Evolutionary conservation across 1,140 invertebrate species (phyloP).

Genomic region (Druon quercuslanigerum): DNA sequence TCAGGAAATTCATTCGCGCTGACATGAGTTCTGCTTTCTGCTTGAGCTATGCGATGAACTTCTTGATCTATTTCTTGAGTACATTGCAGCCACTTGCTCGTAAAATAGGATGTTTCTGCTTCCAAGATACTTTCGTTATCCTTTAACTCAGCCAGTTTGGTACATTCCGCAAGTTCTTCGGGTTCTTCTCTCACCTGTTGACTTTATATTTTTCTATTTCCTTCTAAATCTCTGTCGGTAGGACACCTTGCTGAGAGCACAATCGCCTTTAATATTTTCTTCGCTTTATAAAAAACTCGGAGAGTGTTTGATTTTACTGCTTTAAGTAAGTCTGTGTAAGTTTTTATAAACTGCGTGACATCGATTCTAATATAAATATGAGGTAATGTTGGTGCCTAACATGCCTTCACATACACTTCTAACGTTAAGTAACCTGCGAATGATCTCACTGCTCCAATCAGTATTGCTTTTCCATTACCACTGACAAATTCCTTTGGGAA

Average conservation of each 20-base stretch:
- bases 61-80: not conserved
- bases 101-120: not conserved
- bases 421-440: constrained; percentile 28
- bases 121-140: not conserved
- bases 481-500: constrained; percentile 30
- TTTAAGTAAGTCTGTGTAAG: not conserved
- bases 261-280: constrained; percentile 2
- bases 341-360: not conserved
- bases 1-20: constrained; percentile 2
- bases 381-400: not conserved
- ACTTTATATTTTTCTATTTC: not conserved
- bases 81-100: not conserved
- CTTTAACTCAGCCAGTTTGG: not conserved
- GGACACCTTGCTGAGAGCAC: not conserved
- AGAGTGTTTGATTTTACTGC: not conserved
- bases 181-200: not conserved
- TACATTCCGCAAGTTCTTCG: not conserved
- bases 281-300: constrained; percentile 24
- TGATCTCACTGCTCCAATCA: constrained; percentile 29
- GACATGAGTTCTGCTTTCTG: not conserved
- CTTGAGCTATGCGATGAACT: not conserved
- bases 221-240: not conserved
- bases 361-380: not conserved
- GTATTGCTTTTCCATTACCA: constrained; percentile 30
- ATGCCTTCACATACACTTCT: not conserved